phyloP scores from a whole-genome alignment of 2,888 invertebrate genomes.

The Eulithis prunata region DNA sequence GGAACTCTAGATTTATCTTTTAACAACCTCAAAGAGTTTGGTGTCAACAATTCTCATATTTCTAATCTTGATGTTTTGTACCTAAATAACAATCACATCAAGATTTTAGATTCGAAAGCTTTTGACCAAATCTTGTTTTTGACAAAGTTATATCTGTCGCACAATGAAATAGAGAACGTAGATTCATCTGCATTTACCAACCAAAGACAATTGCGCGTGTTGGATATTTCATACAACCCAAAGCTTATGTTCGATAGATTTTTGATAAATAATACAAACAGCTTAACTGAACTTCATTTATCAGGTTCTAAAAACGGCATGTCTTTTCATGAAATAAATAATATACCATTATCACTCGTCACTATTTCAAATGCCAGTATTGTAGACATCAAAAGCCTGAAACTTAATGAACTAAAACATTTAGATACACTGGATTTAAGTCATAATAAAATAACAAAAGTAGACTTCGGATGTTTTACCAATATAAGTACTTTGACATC shows the following conservation, averaged over 20 bases:
- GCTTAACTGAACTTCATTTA: slow-evolving; percentile 51
- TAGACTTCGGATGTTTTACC: slow-evolving; percentile 52
- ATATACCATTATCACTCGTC: slow-evolving; percentile 46
- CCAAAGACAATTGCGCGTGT: slow-evolving; percentile 47
- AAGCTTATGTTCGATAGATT: slow-evolving; percentile 49
- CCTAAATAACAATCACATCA: slow-evolving; percentile 61
- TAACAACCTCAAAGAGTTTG: slow-evolving; percentile 56
- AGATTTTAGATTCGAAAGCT: slow-evolving; percentile 43
- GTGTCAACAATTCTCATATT: slow-evolving; percentile 59
- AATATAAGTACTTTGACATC: slow-evolving; percentile 47
- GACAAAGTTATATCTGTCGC: slow-evolving; percentile 49
- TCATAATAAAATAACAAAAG: slow-evolving; percentile 52
- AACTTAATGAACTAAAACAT: slow-evolving; percentile 46
- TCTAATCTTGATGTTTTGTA: slow-evolving; percentile 49
- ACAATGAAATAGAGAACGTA: slow-evolving; percentile 53
- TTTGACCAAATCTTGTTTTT: slow-evolving; percentile 51
- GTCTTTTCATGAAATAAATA: slow-evolving; percentile 45
- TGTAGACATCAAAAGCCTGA: slow-evolving; percentile 49
- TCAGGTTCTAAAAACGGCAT: slow-evolving; percentile 52
- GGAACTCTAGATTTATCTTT: slow-evolving; percentile 63
- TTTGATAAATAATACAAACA: slow-evolving; percentile 42
- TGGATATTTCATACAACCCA: slow-evolving; percentile 65
- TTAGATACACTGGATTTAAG: slow-evolving; percentile 52
- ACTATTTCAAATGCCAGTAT: slow-evolving; percentile 53
- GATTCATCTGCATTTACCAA: slow-evolving; percentile 47